Evolutionary conservation across 2,888 invertebrate species (phyloP).

Genomic region (Unio pictorum): DNA sequence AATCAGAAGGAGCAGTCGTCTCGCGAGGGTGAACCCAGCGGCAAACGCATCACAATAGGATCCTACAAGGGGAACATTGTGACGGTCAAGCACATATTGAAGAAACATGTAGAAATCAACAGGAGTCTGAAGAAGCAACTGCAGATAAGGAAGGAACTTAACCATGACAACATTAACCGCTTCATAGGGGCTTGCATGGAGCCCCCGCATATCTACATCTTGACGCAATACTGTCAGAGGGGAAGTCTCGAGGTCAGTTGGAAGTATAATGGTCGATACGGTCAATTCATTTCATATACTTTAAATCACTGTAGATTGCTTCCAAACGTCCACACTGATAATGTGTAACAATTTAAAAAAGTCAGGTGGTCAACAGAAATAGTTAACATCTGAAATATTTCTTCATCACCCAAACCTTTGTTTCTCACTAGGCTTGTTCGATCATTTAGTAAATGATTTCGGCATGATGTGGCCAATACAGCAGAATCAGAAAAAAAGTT

Average conservation of each 20-base stretch:
- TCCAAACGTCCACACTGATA: no score
- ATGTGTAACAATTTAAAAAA: no score
- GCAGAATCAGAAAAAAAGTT: no score
- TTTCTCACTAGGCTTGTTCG: no score
- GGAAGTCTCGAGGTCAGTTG: slow-evolving; percentile 65
- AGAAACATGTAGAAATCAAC: slow-evolving; percentile 63
- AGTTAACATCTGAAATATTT: no score
- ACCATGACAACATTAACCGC: slow-evolving; percentile 69
- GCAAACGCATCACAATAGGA: slow-evolving; percentile 39
- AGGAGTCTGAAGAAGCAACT: slow-evolving; percentile 66
- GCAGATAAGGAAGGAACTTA: slow-evolving; percentile 66
- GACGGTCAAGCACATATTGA: slow-evolving; percentile 83
- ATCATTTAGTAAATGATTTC: no score
- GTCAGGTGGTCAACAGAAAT: no score
- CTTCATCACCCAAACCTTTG: no score
- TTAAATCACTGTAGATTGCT: no score
- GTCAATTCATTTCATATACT: no score
- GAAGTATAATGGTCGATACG: neutral
- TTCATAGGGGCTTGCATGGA: slow-evolving; percentile 70
- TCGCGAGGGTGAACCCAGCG: slow-evolving; percentile 16
- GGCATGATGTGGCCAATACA: no score
- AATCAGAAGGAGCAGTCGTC: slow-evolving; percentile 17
- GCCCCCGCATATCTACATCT: slow-evolving; percentile 63
- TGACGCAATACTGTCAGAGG: slow-evolving; percentile 66
- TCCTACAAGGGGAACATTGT: slow-evolving; percentile 75